phyloP scores from a whole-genome alignment of 2,797 vertebrate genomes.

The Pangasius djambal region DNA sequence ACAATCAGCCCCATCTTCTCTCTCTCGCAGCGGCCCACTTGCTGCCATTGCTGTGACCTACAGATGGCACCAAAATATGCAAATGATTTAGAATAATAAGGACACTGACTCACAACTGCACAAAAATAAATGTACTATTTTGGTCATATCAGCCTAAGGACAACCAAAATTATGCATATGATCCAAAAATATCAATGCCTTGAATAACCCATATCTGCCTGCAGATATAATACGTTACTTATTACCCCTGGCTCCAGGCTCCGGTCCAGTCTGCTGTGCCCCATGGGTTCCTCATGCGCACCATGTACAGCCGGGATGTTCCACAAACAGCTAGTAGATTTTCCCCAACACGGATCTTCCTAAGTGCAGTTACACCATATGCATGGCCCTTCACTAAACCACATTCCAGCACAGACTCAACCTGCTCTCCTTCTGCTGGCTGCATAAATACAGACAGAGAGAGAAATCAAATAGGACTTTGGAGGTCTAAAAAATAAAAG shows the following conservation, averaged over 20 bases:
- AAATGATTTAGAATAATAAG: neutral
- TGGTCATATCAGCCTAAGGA: neutral
- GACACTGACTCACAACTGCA: neutral
- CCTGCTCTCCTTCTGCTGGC: constrained; percentile 76
- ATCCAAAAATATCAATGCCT: neutral
- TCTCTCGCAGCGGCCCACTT: constrained; percentile 71
- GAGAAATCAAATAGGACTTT: neutral
- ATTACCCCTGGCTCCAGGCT: constrained; percentile 82
- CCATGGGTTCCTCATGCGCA: constrained; percentile 84
- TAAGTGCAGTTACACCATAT: constrained; percentile 80
- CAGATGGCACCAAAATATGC: constrained; percentile 46
- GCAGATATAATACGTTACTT: neutral
- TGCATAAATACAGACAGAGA: constrained; percentile 52
- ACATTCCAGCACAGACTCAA: constrained; percentile 78
- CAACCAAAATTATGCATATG: neutral
- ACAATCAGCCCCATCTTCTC: constrained; percentile 79
- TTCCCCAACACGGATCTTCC: constrained; percentile 68
- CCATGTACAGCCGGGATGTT: constrained; percentile 69
- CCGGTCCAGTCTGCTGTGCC: constrained; percentile 83
- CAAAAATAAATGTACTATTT: neutral
- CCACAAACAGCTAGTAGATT: constrained; percentile 54
- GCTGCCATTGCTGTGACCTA: constrained; percentile 81
- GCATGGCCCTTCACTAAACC: constrained; percentile 82
- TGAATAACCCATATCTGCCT: neutral
- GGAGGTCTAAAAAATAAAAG: neutral